A percentile compares a stretch with the other conserved stretches of the same genome.
These are phyloP conservation scores for Gallinago media DNA, from an alignment of 2,113 vertebrate species.

Conservation along the genomic window DNA sequence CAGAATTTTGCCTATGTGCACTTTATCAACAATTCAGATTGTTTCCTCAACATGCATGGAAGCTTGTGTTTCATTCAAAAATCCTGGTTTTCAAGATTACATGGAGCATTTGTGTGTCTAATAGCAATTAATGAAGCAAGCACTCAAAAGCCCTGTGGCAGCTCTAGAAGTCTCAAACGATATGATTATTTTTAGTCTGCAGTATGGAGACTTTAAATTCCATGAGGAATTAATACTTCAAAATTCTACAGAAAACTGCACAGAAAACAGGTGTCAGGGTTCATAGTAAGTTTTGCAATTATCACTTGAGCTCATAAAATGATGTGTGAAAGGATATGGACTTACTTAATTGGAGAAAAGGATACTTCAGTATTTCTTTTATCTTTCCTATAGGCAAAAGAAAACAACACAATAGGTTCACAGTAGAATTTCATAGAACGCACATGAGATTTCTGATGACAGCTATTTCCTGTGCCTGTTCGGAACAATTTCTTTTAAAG, in stretches of 20 bases:
- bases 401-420: constrained; percentile 5
- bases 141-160: background rate
- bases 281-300: background rate
- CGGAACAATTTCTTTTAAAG: background rate
- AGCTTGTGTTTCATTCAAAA: background rate
- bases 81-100: background rate
- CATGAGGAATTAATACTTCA: background rate
- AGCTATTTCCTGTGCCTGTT: background rate
- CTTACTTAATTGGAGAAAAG: constrained; percentile 83
- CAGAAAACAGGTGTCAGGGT: background rate
- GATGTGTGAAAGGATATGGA: background rate
- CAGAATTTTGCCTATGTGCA: background rate
- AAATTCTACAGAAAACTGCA: background rate
- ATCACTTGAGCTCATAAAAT: background rate
- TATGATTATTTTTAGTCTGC: background rate
- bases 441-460: background rate
- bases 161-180: background rate
- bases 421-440: background rate
- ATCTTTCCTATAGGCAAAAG: constrained; percentile 66
- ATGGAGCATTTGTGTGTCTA: background rate
- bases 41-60: accelerated
- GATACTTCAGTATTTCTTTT: constrained; percentile 78
- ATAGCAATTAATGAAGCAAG: background rate
- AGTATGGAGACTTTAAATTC: background rate
- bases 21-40: background rate